These are phyloP conservation scores for Agapornis roseicollis DNA, from an alignment of 2,113 vertebrate species.

Conservation along the genomic window DNA sequence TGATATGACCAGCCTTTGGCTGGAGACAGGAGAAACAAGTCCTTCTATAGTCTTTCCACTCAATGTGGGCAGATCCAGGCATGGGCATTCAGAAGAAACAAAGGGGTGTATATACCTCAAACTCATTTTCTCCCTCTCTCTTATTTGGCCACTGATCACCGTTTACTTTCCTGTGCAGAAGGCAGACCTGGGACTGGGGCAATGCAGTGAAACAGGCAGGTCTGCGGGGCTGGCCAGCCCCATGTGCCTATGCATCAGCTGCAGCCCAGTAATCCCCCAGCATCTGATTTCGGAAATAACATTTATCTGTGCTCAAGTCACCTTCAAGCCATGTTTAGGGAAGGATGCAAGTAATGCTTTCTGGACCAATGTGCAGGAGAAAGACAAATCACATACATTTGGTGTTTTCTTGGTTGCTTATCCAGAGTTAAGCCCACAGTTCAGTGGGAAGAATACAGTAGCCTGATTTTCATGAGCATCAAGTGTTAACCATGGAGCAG, in stretches of 20 bases:
- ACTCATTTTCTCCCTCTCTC: not conserved
- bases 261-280: not conserved
- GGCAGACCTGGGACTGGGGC: too few relatives aligned
- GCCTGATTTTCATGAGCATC: not conserved
- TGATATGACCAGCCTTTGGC: not conserved
- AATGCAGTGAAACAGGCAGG: fast-evolving
- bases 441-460: not conserved
- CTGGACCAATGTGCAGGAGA: fast-evolving
- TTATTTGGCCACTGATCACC: not conserved
- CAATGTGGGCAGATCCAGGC: too few relatives aligned
- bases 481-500: not conserved
- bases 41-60: not conserved
- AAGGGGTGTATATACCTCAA: not conserved
- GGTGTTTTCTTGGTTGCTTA: not conserved
- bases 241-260: fast-evolving
- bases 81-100: not conserved
- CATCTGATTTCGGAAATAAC: not conserved
- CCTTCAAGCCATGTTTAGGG: not conserved
- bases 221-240: not conserved
- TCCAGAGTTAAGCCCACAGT: not conserved
- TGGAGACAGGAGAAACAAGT: not conserved
- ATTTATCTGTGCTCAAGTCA: not conserved
- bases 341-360: not conserved
- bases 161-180: not conserved
- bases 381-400: fast-evolving